Conservation (phyloP, 2,888 invertebrate genomes). For the Sympetrum striolatum region DNA sequence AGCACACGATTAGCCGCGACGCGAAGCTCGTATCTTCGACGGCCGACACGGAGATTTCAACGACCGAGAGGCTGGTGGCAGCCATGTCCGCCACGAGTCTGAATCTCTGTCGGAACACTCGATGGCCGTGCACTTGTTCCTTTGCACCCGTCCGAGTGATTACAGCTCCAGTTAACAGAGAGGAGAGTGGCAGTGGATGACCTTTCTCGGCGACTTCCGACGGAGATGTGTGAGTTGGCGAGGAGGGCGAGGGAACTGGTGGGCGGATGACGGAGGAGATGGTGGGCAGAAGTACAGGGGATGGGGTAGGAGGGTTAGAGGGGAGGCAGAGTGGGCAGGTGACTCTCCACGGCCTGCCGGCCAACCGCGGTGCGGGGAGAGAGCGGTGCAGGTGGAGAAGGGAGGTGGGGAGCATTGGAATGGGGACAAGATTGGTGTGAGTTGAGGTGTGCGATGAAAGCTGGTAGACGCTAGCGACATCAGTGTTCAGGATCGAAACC, state of each 20-base stretch:
- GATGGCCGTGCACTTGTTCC: background rate
- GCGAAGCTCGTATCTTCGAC: background rate
- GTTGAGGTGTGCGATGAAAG: background rate
- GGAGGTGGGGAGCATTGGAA: background rate
- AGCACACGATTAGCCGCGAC: background rate
- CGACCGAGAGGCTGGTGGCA: background rate
- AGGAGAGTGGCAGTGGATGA: background rate
- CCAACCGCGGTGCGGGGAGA: slow-evolving; percentile 21
- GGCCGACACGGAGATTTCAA: slow-evolving; percentile 14
- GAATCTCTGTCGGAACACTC: background rate
- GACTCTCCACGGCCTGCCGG: slow-evolving; percentile 32
- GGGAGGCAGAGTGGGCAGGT: slow-evolving; percentile 9
- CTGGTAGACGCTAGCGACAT: background rate
- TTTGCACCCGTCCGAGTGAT: background rate
- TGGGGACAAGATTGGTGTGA: background rate
- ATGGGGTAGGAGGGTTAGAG: background rate
- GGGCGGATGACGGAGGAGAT: background rate
- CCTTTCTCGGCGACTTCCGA: slow-evolving; percentile 35
- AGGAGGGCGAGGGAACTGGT: background rate
- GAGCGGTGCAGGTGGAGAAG: background rate
- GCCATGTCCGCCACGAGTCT: slow-evolving; percentile 13
- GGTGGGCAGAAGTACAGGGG: background rate
- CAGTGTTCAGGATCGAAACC: background rate
- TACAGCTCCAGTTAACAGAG: background rate
- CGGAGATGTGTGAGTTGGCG: slow-evolving; percentile 39